phyloP scores from a whole-genome alignment of 2,797 vertebrate genomes.

The Lepilemur septentrionalis region DNA sequence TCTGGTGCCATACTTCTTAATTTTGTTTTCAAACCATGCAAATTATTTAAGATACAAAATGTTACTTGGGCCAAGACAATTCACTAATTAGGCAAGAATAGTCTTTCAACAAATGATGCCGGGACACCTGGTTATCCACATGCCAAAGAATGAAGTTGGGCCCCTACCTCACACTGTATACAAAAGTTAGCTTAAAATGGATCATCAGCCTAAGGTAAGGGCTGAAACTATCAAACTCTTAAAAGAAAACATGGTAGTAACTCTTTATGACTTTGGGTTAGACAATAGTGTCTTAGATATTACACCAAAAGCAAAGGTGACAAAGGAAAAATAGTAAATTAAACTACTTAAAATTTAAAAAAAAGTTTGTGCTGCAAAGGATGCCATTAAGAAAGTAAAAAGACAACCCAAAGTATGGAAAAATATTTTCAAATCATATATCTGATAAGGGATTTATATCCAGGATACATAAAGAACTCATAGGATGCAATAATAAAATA shows the following conservation, averaged over 20 bases:
- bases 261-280: not conserved
- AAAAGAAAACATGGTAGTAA: not conserved
- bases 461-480: not conserved
- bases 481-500: not conserved
- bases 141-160: not conserved
- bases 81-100: not conserved
- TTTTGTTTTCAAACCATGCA: not conserved
- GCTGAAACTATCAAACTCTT: not conserved
- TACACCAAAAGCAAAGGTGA: not conserved
- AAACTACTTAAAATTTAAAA: not conserved
- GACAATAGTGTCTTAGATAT: not conserved
- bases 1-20: not conserved
- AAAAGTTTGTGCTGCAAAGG: not conserved
- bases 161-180: not conserved
- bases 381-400: not conserved
- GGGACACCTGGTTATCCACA: not conserved
- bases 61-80: not conserved
- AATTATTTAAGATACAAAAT: not conserved
- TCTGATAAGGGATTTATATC: not conserved
- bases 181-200: not conserved
- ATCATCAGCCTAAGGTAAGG: not conserved
- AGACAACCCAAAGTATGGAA: not conserved
- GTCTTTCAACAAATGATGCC: not conserved
- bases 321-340: not conserved
- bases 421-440: slow-evolving; percentile 3